These are phyloP conservation scores for Speoplatyrhinus poulsoni DNA, from an alignment of 2,113 vertebrate genomes.

Conservation along the genomic window DNA sequence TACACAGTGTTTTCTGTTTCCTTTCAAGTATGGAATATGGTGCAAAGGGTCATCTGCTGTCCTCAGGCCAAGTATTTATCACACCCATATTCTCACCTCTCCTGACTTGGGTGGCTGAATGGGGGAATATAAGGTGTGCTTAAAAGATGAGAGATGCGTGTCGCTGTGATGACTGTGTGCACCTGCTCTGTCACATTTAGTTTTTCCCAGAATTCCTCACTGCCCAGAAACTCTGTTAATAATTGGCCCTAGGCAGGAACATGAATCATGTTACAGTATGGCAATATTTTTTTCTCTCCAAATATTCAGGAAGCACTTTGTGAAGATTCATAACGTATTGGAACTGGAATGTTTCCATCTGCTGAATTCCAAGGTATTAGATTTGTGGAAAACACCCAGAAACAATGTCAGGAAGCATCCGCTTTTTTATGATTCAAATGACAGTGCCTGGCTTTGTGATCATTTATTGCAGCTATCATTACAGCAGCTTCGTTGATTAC, in stretches of 20 bases:
- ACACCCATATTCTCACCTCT: conserved; percentile 32
- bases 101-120: neutral
- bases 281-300: too few relatives aligned
- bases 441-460: conserved; percentile 38
- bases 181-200: too few relatives aligned
- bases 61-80: conserved; percentile 37
- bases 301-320: neutral
- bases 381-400: neutral
- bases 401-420: neutral
- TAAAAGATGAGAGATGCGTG: neutral
- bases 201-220: too few relatives aligned
- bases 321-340: neutral
- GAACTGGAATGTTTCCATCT: neutral
- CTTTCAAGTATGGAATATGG: conserved; percentile 26
- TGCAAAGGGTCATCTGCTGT: conserved; percentile 40
- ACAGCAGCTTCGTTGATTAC: conserved; percentile 68
- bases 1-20: conserved; percentile 40
- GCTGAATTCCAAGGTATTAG: neutral
- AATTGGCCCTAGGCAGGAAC: too few relatives aligned
- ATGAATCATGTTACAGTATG: too few relatives aligned
- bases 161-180: neutral
- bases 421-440: conserved; percentile 23
- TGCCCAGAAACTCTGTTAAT: too few relatives aligned
- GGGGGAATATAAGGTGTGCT: neutral
- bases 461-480: conserved; percentile 48